Base-by-base conservation (phyloP, 2,113 vertebrate species). In the Monopterus albus region DNA sequence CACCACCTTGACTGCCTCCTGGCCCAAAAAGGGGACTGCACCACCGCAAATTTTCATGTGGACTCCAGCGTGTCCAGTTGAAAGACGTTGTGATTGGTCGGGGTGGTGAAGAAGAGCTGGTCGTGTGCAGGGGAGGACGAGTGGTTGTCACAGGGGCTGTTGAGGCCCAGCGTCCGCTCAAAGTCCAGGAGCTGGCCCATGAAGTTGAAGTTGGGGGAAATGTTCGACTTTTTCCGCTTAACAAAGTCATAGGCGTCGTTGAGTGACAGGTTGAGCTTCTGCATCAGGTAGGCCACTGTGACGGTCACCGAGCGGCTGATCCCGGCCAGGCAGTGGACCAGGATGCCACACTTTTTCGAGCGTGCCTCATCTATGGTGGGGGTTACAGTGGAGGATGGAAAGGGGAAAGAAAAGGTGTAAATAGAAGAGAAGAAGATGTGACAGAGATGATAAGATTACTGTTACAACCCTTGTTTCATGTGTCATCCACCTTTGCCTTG, bases 121-220 rank as follows among this genome's bases (percentile, higher is more conserved):
- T 97, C 96, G 0, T 91, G 92, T 62, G 96, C 69, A 5, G 88
- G 89, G 5, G 88, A 88, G 26, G 87, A 92, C 0, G 95, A 87
- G 35, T 88, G 95, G 95, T 96, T 98, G 87, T 99, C 97, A 0
- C 97, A 98, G 0, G 97, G 98, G 88, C 97, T 98, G 91, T 94
- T 97, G 39, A 98, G 94, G 75, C 96, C 97, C 91, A 99, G 95
- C 78, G 97, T 99, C 90, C 97, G 94, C 92, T 99, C 98, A 67
- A 99, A 99, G 94, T 99, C 98, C 92, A 99, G 93, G 26, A 99
- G 95, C 61, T 99, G 98, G 78, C 98, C 98, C 97, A 99, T 99
- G 90, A 99, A 99, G 92, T 99, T 99, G 91, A 99, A 99, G 86
- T 99, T 99, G 12, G 98, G 98, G 0, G 98, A 99, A 91, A 99